Conservation (phyloP, 2,888 invertebrate genomes). For the Platycnemis pennipes region DNA sequence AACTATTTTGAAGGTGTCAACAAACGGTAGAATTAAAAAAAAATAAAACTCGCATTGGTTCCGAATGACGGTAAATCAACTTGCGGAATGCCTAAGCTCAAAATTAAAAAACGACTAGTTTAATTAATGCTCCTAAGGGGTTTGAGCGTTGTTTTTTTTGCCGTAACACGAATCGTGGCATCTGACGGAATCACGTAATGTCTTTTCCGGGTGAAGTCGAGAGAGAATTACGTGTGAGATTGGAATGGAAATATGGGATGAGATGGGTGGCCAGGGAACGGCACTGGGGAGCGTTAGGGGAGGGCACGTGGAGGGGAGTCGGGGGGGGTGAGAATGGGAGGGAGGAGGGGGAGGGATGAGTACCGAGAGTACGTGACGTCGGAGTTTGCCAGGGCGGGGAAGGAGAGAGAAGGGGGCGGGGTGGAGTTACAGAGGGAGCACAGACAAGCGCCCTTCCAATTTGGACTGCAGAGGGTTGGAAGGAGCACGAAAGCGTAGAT, state of each 20-base stretch:
- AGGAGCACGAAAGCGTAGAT: neutral
- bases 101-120: neutral
- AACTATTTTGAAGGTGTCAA: too few relatives aligned
- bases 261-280: neutral
- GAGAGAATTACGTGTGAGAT: slow-evolving; percentile 36
- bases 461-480: neutral
- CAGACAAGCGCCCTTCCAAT: too few relatives aligned
- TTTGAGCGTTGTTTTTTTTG: neutral
- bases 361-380: too few relatives aligned
- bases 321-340: neutral
- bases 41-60: too few relatives aligned
- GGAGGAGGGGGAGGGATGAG: neutral
- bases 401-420: neutral
- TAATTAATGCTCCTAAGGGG: neutral
- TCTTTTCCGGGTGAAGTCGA: neutral
- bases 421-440: neutral
- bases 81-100: neutral
- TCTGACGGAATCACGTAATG: slow-evolving; percentile 34
- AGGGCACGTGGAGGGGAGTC: neutral
- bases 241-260: slow-evolving; percentile 10
- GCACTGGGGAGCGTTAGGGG: neutral
- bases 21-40: too few relatives aligned
- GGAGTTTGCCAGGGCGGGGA: neutral
- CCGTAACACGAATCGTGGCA: neutral
- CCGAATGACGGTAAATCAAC: too few relatives aligned